Percentiles rank a stretch among this genome's conserved stretches.
phyloP scores from a whole-genome alignment of 2,113 vertebrate species.

The Rhynchomys soricoides region DNA sequence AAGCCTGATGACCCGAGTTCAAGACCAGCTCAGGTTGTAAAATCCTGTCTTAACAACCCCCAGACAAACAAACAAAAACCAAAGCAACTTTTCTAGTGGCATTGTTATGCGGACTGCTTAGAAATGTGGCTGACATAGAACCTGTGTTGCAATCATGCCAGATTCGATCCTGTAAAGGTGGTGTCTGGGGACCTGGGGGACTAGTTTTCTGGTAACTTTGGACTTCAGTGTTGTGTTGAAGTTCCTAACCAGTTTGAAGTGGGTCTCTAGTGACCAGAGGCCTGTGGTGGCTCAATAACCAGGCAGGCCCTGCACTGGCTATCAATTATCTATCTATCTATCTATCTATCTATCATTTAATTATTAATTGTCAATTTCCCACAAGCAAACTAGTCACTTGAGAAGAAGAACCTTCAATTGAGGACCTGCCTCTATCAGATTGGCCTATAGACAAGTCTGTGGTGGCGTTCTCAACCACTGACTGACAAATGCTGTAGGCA shows the following conservation, averaged over 20 bases:
- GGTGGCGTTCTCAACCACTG: neutral
- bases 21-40: neutral
- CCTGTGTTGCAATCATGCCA: neutral
- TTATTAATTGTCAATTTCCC: neutral
- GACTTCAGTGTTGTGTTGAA: neutral
- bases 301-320: neutral
- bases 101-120: neutral
- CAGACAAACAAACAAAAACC: neutral
- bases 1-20: neutral
- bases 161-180: neutral
- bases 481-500: neutral
- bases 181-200: neutral
- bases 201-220: neutral
- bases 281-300: neutral
- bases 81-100: too few species aligned
- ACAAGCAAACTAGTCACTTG: neutral
- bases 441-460: neutral
- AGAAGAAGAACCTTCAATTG: neutral
- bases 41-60: neutral
- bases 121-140: neutral
- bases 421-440: neutral
- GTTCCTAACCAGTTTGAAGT: neutral
- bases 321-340: too few species aligned
- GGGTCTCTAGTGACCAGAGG: neutral
- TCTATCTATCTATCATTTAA: too few species aligned